Evolutionary conservation across 2,888 invertebrate species (phyloP).

Genomic region (Bombylius discolor): DNA sequence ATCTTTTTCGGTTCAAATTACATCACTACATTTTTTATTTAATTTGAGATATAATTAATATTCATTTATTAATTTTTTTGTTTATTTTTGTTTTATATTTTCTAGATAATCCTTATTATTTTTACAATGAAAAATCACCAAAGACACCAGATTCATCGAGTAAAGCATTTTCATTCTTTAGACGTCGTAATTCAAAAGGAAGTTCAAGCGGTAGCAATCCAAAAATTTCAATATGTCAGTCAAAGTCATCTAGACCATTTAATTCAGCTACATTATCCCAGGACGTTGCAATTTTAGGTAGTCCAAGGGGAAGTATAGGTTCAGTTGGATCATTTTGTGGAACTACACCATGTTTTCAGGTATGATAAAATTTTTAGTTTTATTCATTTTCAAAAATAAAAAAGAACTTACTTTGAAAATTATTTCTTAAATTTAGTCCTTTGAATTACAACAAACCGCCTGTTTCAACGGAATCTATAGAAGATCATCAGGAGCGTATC

Average conservation of each 20-base stretch:
- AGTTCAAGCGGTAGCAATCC: constrained; percentile 25
- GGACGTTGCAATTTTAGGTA: constrained; percentile 31
- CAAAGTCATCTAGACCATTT: constrained; percentile 25
- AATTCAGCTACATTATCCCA: constrained; percentile 33
- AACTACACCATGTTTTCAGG: constrained; percentile 1
- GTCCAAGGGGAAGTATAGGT: constrained; percentile 33
- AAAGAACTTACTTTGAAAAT: no score
- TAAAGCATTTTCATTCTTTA: constrained; percentile 32
- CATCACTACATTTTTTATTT: no score
- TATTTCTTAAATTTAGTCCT: constrained; percentile 4
- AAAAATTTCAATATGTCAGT: constrained; percentile 3
- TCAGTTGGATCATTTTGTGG: constrained; percentile 27
- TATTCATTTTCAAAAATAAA: not conserved
- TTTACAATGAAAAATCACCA: constrained; percentile 35
- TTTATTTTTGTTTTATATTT: constrained; percentile 6
- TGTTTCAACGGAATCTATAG: constrained; percentile 8
- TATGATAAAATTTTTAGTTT: not conserved
- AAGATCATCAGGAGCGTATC: constrained; percentile 24
- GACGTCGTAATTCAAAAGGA: constrained; percentile 30
- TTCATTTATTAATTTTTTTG: no score
- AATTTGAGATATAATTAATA: no score
- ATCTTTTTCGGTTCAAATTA: no score
- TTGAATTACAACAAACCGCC: constrained; percentile 12
- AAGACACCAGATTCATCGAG: constrained; percentile 33
- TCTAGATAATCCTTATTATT: constrained; percentile 36